A percentile compares a stretch with the other conserved stretches of the same genome.
phyloP scores from a whole-genome alignment of 2,888 invertebrate genomes.

The Zele albiditarsus region DNA sequence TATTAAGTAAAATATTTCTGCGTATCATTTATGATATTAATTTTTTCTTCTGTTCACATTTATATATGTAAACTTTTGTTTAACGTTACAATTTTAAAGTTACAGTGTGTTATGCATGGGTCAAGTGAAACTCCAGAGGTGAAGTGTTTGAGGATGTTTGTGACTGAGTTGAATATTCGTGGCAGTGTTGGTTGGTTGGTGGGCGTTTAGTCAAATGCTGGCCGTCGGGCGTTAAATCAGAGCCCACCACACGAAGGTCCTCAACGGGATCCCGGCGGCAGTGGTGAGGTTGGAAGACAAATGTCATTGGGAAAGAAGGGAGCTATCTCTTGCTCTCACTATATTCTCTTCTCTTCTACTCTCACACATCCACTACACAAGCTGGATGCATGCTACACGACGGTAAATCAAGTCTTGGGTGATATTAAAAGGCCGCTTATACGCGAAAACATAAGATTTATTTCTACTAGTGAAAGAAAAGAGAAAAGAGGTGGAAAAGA shows the following conservation, averaged over 20 bases:
- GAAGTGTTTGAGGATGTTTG: not conserved
- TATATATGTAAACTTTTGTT: not conserved
- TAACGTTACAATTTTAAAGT: not conserved
- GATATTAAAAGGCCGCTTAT: conserved; percentile 73
- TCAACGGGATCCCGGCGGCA: conserved; percentile 49
- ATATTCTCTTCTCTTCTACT: not conserved
- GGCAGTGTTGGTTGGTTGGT: not conserved
- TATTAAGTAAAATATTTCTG: too few species aligned
- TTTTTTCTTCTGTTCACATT: too few species aligned
- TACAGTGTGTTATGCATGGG: too few species aligned
- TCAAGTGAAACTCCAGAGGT: not conserved
- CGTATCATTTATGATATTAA: too few species aligned
- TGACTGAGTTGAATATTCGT: conserved; percentile 3
- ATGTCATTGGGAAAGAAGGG: conserved; percentile 56
- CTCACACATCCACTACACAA: conserved; percentile 37
- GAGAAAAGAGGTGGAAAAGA: conserved; percentile 45
- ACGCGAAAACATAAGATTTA: conserved; percentile 72
- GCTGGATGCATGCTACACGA: conserved; percentile 64
- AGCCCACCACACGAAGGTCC: conserved; percentile 51
- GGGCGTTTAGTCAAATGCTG: conserved; percentile 61
- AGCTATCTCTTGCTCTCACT: conserved; percentile 34
- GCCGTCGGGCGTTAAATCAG: conserved; percentile 59
- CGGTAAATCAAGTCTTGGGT: conserved; percentile 70
- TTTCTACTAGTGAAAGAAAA: conserved; percentile 55
- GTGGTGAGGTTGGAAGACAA: conserved; percentile 58